A percentile compares a stretch with the other conserved stretches of the same genome.
These are phyloP conservation scores for Phalacrocorax pelagicus DNA, from an alignment of 2,113 vertebrate genomes.

Conservation along the genomic window DNA sequence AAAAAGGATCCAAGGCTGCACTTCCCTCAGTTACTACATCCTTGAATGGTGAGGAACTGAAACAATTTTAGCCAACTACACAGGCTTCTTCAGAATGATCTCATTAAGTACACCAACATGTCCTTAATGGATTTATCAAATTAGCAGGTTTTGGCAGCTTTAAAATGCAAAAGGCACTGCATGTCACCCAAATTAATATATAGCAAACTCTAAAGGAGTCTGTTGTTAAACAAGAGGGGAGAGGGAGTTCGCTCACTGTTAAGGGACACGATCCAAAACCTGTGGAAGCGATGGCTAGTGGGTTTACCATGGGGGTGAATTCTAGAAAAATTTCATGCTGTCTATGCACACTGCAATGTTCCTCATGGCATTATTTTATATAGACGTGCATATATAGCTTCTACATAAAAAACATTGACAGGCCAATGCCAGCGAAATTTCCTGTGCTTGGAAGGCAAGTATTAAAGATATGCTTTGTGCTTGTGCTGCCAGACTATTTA, in stretches of 20 bases:
- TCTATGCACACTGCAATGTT: background rate
- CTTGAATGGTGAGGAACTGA: slow-evolving; percentile 47
- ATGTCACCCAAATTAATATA: slow-evolving; percentile 62
- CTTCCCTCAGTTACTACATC: slow-evolving; percentile 39
- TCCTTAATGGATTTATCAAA: slow-evolving; percentile 69
- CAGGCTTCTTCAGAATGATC: slow-evolving; percentile 58
- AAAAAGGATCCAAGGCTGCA: background rate
- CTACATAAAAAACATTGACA: fast-evolving
- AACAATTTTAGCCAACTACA: background rate
- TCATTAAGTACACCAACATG: slow-evolving; percentile 60
- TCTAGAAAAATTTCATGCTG: background rate
- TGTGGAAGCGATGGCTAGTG: background rate
- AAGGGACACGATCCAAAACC: background rate
- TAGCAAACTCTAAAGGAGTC: background rate
- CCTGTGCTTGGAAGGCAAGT: background rate
- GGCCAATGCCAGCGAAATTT: background rate
- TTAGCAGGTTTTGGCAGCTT: slow-evolving; percentile 62
- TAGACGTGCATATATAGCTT: background rate
- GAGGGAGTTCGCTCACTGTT: background rate
- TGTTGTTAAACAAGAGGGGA: background rate
- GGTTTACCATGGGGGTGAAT: background rate
- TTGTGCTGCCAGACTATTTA: background rate
- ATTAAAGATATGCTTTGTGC: background rate
- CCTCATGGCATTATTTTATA: background rate
- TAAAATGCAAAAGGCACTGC: slow-evolving; percentile 69